Base-by-base conservation (phyloP, 1,140 invertebrate species). In the Penaeus vannamei region DNA sequence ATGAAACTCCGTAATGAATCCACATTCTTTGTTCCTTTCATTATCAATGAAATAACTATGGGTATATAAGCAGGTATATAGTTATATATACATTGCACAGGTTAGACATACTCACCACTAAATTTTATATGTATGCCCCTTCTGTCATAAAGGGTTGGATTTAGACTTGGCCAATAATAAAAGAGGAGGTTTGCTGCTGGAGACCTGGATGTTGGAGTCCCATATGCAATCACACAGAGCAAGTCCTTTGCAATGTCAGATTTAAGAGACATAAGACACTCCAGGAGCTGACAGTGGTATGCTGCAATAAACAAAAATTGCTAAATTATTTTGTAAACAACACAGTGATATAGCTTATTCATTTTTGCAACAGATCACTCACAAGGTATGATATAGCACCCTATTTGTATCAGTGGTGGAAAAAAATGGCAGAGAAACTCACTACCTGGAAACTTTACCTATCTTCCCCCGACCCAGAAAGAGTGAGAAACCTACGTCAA, bases 121-220 rank as follows among this genome's bases (percentile, higher is more conserved):
- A 98, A 96, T 94, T 98, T 98, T 90, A 97, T 96, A 83, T 98
- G 95, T 61, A 98, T 95, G 0, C 96, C 96, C 92, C 97, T 96
- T 76, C 98, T 94, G 93, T 99, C 98, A 92, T 98, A 97, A 4
- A 98, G 95, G 92, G 97, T 97, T 29, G 98, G 96, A 94, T 99
- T 98, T 91, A 99, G 97, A 4, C 98, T 96, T n/a, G 99, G 99
- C 98, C 99, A 99, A 93, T 99, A 99, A 93, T 99, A 98, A 93
- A 99, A 99, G 26, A 99, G 94, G 42, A 99, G 94, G 94, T 99
- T 99, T 69, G 98, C 97, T 26, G 99, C 98, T 4, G 98, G 97
- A 79, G 97, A 95, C 88, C 98, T 94, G 0, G 98, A 97, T 80
- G 96, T 95, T 85, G 97, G 96, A 2, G 98, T 98, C 22, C 99